Base-by-base conservation (phyloP, 1,140 invertebrate genomes). In the Drosophila truncata region DNA sequence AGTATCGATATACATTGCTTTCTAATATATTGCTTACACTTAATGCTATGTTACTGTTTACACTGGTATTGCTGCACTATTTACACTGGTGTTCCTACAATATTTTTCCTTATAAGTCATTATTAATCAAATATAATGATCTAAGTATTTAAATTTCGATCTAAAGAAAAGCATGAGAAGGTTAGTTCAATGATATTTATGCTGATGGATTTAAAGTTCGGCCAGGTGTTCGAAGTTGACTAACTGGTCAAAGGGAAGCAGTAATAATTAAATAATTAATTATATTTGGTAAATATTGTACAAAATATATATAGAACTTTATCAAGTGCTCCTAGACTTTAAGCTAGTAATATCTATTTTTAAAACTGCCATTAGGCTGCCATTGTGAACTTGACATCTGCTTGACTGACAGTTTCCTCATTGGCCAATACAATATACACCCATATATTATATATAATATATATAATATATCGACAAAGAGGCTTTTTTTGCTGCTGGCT, bases 351-450 rank as follows among this genome's bases (percentile, higher is more conserved):
- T n/a, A n/a, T n/a, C n/a, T n/a, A n/a, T n/a, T n/a, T n/a, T n/a
- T n/a, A n/a, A n/a, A n/a, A n/a, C n/a, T n/a, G n/a, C n/a, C n/a
- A n/a, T n/a, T n/a, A n/a, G n/a, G n/a, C 20, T 14, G 25, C 41
- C 54, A 49, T 49, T 63, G 33, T 18, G 46, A 63, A 25, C 59
- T 64, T 54, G 60, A 35, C 59, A 41, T 62, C 14, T 27, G 14
- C 23, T 33, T 63, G 59, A 47, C 46, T 44, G 65, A 54, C 60
- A 70, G 66, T 25, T 54, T 65, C 62, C 41, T 46, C 23, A 54
- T 70, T 46, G 66, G 63, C 66, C 66, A 37, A 44, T 25, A 66
- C 29, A n/a, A n/a, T 23, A 29, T 2, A 50, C 9, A 50, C 10
- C 20, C 20, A 16, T n/a, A 37, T 18, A 60, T 23, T 20, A 37